Percentiles rank a stretch among this genome's conserved stretches.
These are phyloP conservation scores for Rhabdomys dilectus DNA, from an alignment of 2,113 vertebrate genomes.

Conservation along the genomic window DNA sequence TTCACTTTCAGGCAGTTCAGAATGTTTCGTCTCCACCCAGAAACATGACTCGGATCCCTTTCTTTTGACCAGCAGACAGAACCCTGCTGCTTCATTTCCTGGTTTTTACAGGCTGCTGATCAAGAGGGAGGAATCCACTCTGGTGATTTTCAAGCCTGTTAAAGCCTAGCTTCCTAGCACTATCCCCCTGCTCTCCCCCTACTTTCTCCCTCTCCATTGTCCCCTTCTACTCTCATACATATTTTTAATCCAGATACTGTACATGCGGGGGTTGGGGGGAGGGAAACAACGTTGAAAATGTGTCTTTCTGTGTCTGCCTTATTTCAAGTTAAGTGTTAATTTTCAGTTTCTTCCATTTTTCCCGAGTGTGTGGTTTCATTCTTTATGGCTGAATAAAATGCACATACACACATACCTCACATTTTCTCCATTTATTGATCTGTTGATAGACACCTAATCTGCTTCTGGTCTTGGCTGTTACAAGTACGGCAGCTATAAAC, in stretches of 20 bases:
- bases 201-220: background rate
- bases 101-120: background rate
- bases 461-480: background rate
- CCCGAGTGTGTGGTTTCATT: background rate
- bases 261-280: no score
- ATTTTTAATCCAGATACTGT: background rate
- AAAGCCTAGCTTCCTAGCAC: background rate
- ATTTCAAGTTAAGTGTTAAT: background rate
- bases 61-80: background rate
- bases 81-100: background rate
- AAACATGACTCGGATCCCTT: background rate
- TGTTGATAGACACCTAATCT: no score
- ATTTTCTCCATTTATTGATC: background rate
- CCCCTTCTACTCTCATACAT: background rate
- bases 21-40: background rate
- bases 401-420: background rate
- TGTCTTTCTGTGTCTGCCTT: background rate
- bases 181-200: background rate
- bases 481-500: background rate
- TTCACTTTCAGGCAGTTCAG: background rate
- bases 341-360: background rate
- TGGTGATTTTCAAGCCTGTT: background rate
- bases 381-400: background rate
- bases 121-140: background rate
- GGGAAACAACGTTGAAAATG: background rate